Evolutionary conservation across 2,888 invertebrate genomes (phyloP), one percentile per base, ranked within the genome.

Genomic region (Chymomyza caudatula): DNA sequence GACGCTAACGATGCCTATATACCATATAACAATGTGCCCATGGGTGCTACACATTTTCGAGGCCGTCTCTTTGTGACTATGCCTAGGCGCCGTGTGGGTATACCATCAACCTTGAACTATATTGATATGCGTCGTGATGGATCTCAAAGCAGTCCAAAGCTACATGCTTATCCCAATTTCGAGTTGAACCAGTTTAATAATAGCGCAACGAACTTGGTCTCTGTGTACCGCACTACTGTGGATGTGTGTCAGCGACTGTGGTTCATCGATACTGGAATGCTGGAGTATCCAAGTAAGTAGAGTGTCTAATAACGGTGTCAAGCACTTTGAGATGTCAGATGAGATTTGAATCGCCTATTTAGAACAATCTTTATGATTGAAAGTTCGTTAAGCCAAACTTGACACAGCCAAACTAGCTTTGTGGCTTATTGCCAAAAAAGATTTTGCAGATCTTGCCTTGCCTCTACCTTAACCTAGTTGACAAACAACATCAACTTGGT

Each of bases 201-300:
- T 51, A 87, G 75, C 65, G 56, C 65, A 0, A 71, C 82, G 20
- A 79, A 85, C 44, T 83, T 95, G 11, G 92, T 94, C 1, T 95
- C 94, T 0, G 94, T 95, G 2, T 95, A 95, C 87, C 91, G 96
- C 51, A 92, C 94, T 0, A 91, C 92, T 11, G 92, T 94, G 0
- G 96, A 96, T 86, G 81, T 67, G 0, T 96, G 96, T 76, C 93
- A 94, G 51, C 90, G 96, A 4, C 91, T 96, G 1, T 96, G 96
- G 96, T 94, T 95, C 84, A 92, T 96, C 0, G 96, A 96, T 81
- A 94, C 95, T 0, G 96, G 96, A 1, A 88, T 94, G 43, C 87
- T 94, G 60, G 94, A 95, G 87, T 92, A 94, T 79, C 92, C 93
- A 58, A 92, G 95, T 92, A 88, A 91, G 85, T 81, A 73, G n/a